Conservation (phyloP, 2,113 vertebrate species). For the Nyctibius bracteatus region DNA sequence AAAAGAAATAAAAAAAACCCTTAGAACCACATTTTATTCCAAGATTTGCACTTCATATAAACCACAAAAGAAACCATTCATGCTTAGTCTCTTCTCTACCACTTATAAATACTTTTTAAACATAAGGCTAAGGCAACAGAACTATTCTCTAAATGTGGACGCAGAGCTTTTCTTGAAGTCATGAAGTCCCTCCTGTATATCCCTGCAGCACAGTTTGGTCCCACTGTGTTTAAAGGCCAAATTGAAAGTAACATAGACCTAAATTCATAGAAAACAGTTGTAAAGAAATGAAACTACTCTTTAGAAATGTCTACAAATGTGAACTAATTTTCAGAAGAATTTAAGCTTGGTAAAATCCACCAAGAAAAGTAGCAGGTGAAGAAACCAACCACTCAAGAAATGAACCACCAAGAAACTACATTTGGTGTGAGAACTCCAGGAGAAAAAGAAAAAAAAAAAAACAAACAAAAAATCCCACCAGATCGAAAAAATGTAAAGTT, state of each 20-base stretch:
- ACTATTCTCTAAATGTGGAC: not conserved
- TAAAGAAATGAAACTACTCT: not conserved
- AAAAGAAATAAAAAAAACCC: not conserved
- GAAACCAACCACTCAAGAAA: not conserved
- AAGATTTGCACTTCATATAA: not conserved
- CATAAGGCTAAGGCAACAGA: not conserved
- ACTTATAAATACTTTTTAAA: not conserved
- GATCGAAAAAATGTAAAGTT: not conserved
- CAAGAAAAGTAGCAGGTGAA: not conserved
- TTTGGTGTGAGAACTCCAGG: not conserved
- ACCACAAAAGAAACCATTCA: not conserved
- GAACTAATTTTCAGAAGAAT: not conserved
- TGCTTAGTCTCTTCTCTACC: not conserved
- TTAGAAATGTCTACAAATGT: not conserved
- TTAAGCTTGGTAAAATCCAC: not conserved
- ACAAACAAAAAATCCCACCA: not conserved
- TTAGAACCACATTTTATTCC: not conserved
- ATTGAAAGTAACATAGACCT: not conserved
- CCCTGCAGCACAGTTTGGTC: not conserved
- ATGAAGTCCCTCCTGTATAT: not conserved
- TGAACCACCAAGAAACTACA: not conserved
- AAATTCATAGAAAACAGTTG: not conserved
- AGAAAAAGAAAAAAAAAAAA: not conserved
- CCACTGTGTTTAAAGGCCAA: not conserved
- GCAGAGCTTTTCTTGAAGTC: not conserved